Conservation (phyloP, 1,140 invertebrate genomes). For the Drosophila sulfurigaster region DNA sequence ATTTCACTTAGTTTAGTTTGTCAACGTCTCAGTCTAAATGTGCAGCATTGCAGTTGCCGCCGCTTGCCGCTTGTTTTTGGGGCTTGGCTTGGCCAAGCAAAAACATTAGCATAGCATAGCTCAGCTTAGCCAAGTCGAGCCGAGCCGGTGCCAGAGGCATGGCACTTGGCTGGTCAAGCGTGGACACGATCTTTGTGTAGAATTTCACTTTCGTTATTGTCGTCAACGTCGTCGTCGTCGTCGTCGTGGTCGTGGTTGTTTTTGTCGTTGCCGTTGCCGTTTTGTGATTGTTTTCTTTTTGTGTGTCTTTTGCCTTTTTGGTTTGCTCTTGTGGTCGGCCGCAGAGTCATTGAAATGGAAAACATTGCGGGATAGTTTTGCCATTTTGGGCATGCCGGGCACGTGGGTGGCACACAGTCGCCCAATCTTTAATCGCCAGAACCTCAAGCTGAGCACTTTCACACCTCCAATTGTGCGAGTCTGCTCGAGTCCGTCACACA, state of each 20-base stretch:
- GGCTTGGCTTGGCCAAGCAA: constrained; percentile 54
- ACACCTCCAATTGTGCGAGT: background rate
- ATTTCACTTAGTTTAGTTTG: constrained; percentile 66
- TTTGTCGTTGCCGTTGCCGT: constrained; percentile 42
- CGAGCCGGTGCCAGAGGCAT: constrained; percentile 33
- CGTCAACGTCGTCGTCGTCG: constrained; percentile 50
- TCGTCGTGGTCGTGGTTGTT: constrained; percentile 40
- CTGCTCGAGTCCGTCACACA: too few relatives aligned
- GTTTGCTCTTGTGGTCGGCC: constrained; percentile 57
- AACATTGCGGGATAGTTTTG: constrained; percentile 46
- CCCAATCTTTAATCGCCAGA: constrained; percentile 39
- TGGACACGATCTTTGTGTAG: constrained; percentile 76
- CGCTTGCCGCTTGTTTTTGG: constrained; percentile 35
- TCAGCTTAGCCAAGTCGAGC: background rate
- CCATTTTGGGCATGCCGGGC: constrained; percentile 55
- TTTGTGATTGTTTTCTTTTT: constrained; percentile 70
- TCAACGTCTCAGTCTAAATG: constrained; percentile 43
- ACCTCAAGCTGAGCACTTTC: constrained; percentile 40
- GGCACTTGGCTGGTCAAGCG: constrained; percentile 74
- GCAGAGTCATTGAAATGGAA: constrained; percentile 71
- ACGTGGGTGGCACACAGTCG: constrained; percentile 62
- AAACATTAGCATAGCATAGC: constrained; percentile 46
- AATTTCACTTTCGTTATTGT: constrained; percentile 82
- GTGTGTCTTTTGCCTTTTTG: constrained; percentile 26
- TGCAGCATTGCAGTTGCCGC: constrained; percentile 27